phyloP scores from a whole-genome alignment of 2,113 vertebrate species.

The Chroicocephalus ridibundus region DNA sequence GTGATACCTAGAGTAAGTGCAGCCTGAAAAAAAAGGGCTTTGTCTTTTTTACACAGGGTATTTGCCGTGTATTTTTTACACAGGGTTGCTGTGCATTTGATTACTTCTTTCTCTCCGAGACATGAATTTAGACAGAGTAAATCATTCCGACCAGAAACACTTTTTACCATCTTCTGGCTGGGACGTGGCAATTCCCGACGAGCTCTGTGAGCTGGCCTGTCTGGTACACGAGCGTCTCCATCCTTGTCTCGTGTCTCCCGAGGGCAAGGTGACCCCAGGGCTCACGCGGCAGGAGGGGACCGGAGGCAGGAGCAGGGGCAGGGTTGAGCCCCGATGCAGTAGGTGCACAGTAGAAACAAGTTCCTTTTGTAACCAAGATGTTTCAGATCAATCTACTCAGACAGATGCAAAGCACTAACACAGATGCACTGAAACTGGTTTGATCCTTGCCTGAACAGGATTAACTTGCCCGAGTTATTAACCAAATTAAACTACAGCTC shows the following conservation, averaged over 20 bases:
- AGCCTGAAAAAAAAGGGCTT: neutral
- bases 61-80: neutral
- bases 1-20: neutral
- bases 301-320: neutral
- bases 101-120: neutral
- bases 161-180: neutral
- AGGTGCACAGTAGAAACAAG: neutral
- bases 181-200: neutral
- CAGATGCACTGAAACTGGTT: constrained; percentile 37
- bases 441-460: constrained; percentile 47
- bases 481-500: constrained; percentile 39
- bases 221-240: rapidly evolving
- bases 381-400: neutral
- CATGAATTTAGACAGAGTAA: neutral
- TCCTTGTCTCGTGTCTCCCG: neutral
- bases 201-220: neutral
- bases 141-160: neutral
- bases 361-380: neutral
- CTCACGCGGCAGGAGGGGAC: neutral
- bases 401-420: constrained; percentile 33
- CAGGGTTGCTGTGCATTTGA: neutral
- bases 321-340: neutral
- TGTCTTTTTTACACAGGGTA: neutral
- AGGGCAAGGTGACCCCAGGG: neutral
- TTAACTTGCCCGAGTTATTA: constrained; percentile 43